Base-by-base conservation (phyloP, 2,888 invertebrate genomes). In the Megalurothrips usitatus region DNA sequence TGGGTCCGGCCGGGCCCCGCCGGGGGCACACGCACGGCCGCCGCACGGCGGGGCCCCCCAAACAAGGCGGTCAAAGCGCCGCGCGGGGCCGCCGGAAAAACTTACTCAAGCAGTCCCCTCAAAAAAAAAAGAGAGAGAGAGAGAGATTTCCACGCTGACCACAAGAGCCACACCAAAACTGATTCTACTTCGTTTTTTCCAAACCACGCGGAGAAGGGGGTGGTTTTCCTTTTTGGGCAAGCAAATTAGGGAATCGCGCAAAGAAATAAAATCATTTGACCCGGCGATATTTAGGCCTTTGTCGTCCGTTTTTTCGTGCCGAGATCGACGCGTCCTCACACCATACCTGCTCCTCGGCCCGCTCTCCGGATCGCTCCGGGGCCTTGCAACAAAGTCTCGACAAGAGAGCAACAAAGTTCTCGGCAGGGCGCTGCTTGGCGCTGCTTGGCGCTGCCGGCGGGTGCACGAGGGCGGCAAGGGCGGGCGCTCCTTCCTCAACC, bases 121-220 rank as follows among this genome's bases (percentile, higher is more conserved):
- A 8, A 58, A n/a, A 58, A n/a, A 34, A 47, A 26, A 63, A 68
- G 34, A 11, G 48, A 49, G 17, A 81, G 79, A 10, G n/a, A 78
- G 47, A 78, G 78, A 81, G 79, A 79, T 43, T 43, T 43, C 34
- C 34, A 43, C 6, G 34, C 58, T 58, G 58, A 58, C 58, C 58
- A 19, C 19, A 14, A 14, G 14, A 19, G 14, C 52, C 52, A 10
- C 58, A 19, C 58, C 52, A 6, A 52, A 17, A 43, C 34, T 2
- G 34, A 2, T 43, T 43, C 34, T 52, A 52, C 17, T 58, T 58
- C 58, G 58, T 19, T 58, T 19, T 58, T 58, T 17, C n/a, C n/a
- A n/a, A n/a, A n/a, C n/a, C n/a, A n/a, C n/a, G n/a, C n/a, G n/a
- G n/a, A n/a, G n/a, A n/a, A n/a, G n/a, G n/a, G 34, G 34, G 2